Base-by-base conservation (phyloP, 2,797 vertebrate genomes). In the Phalloptychus januarius region DNA sequence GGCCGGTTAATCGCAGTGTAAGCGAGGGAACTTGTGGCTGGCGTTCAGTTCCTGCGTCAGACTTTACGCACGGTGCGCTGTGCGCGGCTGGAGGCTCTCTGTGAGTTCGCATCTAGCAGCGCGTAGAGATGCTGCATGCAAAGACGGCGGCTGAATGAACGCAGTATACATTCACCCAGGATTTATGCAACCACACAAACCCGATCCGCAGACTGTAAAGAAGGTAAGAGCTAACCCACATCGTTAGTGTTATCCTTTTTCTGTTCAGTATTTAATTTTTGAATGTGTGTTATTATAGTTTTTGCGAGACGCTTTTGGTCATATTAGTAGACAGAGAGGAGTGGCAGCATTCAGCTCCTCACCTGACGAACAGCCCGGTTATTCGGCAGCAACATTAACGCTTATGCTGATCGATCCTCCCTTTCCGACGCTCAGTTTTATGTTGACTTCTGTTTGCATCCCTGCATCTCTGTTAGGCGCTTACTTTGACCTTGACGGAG, bases 401-500 rank as follows among this genome's bases (percentile, higher is more conserved):
- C 85, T 12, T 77, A 76, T 76, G 75, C 52, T 71, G 65, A 54
- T 80, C 63, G 74, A 84, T 80, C 71, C 73, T 79, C 71, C 33
- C 71, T 10, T 73, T 78, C 79, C 76, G 79, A 86, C 77, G 74
- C 25, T 42, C 12, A 25, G 11, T 78, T 73, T 74, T 77, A 45
- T 52, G 65, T 72, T 46, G 71, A 69, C 38, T 69, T 7, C n/a
- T 38, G 20, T 78, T 74, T 78, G 69, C 65, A 63, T 71, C 72
- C 31, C 45, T 6, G 71, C 73, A 1, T 65, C 0, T 58, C 10
- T 75, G 33, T 71, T 52, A 76, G 61, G 11, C 40, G 77, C 63
- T 13, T 83, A 20, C 42, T 89, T 86, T 94, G 94, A 95, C 94
- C 94, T 94, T 95, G 92, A 90, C 75, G 13, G 82, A 92, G 93